Base-by-base conservation (phyloP, 2,113 vertebrate genomes). In the Saimiri boliviensis region DNA sequence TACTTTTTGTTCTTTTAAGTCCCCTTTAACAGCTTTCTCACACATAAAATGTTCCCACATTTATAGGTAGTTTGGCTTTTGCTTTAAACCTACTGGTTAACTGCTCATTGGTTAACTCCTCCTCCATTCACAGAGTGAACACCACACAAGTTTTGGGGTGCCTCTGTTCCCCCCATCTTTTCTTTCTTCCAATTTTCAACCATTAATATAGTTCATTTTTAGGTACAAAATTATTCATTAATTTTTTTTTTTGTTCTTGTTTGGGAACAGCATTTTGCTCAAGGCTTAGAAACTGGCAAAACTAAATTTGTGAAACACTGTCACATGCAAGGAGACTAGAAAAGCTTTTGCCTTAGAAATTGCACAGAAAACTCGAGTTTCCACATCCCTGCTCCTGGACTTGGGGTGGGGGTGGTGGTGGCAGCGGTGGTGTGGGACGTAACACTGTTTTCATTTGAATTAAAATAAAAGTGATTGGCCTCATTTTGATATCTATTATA, bases 1-100 rank as follows among this genome's bases (percentile, higher is more conserved):
- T 98, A 98, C 98, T 97, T 98, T 98, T 98, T 98, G 96, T 98
- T 98, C 97, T 98, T 98, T 97, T 98, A 98, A 98, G 97, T 98
- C 98, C 96, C 96, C 98, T 98, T 98, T 98, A 98, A 94, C 93
- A 97, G 95, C 97, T 98, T 97, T 98, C 98, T 98, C 96, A 97
- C 96, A 97, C 97, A 98, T 97, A 98, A 98, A 98, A 98, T 98
- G 93, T 97, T 98, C 96, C 97, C 86, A 94, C 94, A 84, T 84
- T 98, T 98, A 96, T 98, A 98, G 98, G 98, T 98, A 98, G 66
- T 89, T 97, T 92, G 16, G 96, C 83, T 63, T 91, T 95, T 89
- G 95, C 60, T 97, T 96, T 90, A 80, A 89, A 96, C 91, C 56
- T 89, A 56, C 89, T 95, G 94, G 92, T 89, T 96, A 88, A 90